phyloP scores from a whole-genome alignment of 2,113 vertebrate species.

The Dicaeum eximium region DNA sequence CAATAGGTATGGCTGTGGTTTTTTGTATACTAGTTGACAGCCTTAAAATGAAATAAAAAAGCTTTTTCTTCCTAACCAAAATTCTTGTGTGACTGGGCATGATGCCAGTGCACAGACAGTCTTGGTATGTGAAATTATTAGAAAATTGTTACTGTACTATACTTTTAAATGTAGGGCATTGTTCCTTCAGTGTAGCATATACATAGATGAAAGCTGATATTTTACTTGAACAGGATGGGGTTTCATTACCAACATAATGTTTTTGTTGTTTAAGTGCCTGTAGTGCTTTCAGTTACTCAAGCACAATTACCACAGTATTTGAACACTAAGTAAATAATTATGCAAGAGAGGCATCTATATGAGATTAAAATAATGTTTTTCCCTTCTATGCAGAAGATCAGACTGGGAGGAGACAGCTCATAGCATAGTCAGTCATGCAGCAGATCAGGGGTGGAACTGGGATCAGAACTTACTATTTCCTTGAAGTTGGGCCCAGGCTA shows the following conservation, averaged over 20 bases:
- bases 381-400: not conserved
- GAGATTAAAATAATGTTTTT: not conserved
- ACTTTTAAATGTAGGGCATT: not conserved
- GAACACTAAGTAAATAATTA: constrained; percentile 13
- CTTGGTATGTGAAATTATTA: not conserved
- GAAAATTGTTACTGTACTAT: not conserved
- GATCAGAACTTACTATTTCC: not conserved
- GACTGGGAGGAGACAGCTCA: not conserved
- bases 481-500: not conserved
- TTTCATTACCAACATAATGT: not conserved
- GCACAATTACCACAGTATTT: not conserved
- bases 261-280: not conserved
- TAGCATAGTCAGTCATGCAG: not conserved
- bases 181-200: not conserved
- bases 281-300: constrained; percentile 6
- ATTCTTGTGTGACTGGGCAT: not conserved
- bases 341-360: not conserved
- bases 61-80: not conserved
- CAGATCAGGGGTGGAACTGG: not conserved
- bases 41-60: not conserved
- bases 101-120: not conserved
- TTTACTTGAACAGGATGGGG: not conserved
- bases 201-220: not conserved
- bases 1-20: not conserved
- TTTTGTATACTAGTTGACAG: not conserved